A percentile compares a stretch with the other conserved stretches of the same genome.
Conservation (phyloP, 2,888 invertebrate genomes). For the Epinotia brunnichana region DNA sequence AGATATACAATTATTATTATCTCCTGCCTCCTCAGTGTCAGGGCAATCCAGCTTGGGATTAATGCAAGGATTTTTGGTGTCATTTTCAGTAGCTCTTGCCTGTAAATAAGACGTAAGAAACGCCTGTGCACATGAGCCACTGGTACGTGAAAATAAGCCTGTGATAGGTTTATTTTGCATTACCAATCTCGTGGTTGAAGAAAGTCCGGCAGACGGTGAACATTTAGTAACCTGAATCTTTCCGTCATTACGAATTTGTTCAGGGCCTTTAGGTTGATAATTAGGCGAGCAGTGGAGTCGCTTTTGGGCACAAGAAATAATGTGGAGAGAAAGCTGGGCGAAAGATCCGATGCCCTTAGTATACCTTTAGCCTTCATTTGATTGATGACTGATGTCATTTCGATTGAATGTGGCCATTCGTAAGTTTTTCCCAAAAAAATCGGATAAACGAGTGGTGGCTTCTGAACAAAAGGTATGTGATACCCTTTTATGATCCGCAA, state of each 20-base stretch:
- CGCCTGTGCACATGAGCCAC: neutral
- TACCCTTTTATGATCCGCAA: constrained; percentile 23
- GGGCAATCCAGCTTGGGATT: constrained; percentile 48
- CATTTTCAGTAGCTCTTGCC: no score
- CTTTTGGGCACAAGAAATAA: constrained; percentile 35
- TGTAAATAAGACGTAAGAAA: neutral
- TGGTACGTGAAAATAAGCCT: neutral
- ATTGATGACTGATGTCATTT: constrained; percentile 30
- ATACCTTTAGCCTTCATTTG: constrained; percentile 43
- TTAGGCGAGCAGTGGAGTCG: constrained; percentile 33
- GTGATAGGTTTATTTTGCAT: neutral
- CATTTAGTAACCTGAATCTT: constrained; percentile 42
- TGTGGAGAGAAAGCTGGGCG: constrained; percentile 40
- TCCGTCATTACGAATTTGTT: constrained; percentile 41
- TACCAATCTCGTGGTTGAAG: constrained; percentile 1
- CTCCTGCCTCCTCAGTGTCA: constrained; percentile 39
- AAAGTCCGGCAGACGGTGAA: constrained; percentile 42
- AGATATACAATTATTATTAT: constrained; percentile 46
- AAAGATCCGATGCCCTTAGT: constrained; percentile 9
- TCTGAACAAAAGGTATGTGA: constrained; percentile 20
- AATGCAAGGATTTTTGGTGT: constrained; percentile 41
- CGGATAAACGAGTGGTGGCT: constrained; percentile 11
- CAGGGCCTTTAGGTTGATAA: constrained; percentile 39
- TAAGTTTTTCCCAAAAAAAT: neutral
- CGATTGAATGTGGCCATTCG: constrained; percentile 8